These are phyloP conservation scores for Machimus atricapillus DNA, from an alignment of 2,888 invertebrate genomes.

Conservation along the genomic window DNA sequence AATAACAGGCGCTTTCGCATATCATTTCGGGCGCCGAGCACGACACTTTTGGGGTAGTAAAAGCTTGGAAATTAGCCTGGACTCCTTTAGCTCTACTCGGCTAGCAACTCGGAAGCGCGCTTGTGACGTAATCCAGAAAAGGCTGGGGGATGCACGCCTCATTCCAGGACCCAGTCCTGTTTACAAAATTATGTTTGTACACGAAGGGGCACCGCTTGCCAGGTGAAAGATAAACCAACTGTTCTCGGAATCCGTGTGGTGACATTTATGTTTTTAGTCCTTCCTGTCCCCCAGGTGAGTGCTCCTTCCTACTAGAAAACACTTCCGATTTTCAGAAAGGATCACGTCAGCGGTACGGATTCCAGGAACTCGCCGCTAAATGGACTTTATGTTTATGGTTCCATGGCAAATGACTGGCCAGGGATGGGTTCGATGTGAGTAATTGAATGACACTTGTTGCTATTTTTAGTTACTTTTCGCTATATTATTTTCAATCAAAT, in stretches of 20 bases:
- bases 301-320: neutral
- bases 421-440: neutral
- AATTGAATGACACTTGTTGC: neutral
- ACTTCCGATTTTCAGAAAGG: neutral
- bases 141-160: neutral
- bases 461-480: neutral
- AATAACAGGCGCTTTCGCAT: neutral
- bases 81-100: neutral
- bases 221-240: neutral
- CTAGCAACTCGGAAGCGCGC: neutral
- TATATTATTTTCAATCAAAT: neutral
- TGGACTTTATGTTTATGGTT: neutral
- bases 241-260: neutral
- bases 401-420: neutral
- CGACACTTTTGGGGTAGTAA: neutral
- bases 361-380: neutral
- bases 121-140: neutral
- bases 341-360: neutral
- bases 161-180: neutral
- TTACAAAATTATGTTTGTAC: neutral
- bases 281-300: neutral
- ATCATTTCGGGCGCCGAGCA: neutral
- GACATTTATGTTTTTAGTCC: neutral
- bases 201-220: neutral
- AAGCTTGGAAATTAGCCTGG: neutral